These are phyloP conservation scores for Merops nubicus DNA, from an alignment of 2,113 vertebrate species.

Conservation along the genomic window DNA sequence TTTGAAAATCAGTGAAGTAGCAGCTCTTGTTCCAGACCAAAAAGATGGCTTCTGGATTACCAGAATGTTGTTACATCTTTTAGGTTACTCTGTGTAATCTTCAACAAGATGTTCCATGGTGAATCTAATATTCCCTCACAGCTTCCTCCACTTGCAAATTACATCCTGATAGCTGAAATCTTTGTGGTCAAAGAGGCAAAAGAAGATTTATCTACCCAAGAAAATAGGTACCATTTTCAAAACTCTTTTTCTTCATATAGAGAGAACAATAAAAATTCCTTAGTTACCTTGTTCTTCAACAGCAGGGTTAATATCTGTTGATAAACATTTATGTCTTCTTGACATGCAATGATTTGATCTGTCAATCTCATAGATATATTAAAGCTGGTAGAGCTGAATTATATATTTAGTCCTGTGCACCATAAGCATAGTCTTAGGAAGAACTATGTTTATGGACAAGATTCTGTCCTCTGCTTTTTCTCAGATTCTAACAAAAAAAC, in stretches of 20 bases:
- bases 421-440: neutral
- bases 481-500: neutral
- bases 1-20: neutral
- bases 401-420: neutral
- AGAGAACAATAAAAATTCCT: neutral
- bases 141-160: neutral
- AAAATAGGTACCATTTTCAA: neutral
- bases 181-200: neutral
- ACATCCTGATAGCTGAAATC: neutral
- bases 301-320: neutral
- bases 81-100: neutral
- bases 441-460: neutral
- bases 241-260: neutral
- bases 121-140: neutral
- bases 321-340: neutral
- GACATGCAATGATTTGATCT: neutral
- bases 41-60: fast-evolving
- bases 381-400: neutral
- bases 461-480: neutral
- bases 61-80: neutral
- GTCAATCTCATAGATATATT: neutral
- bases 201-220: neutral
- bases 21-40: neutral
- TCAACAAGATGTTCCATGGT: neutral
- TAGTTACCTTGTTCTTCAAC: neutral